These are phyloP conservation scores for Tragopan temminckii DNA, from an alignment of 2,797 vertebrate genomes.

Conservation along the genomic window DNA sequence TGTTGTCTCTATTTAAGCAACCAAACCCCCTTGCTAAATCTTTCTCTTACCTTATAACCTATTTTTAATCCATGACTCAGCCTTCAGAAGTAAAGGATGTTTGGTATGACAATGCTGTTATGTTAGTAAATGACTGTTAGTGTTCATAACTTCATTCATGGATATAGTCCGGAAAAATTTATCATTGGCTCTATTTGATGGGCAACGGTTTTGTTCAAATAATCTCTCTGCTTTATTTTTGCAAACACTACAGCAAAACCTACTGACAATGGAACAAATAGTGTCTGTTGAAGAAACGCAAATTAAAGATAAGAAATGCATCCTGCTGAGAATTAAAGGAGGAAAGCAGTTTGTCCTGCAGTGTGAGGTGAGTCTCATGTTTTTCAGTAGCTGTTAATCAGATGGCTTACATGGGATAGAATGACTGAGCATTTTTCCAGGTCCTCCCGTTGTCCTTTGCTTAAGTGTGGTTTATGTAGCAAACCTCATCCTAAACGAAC, in stretches of 20 bases:
- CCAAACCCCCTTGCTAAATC: not conserved
- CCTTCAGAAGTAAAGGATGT: not conserved
- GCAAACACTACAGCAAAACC: conserved; percentile 89
- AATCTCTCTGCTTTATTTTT: conserved; percentile 39
- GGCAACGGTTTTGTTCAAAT: not conserved
- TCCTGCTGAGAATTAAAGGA: conserved; percentile 95
- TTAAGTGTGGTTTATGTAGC: not conserved
- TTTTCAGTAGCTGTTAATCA: not conserved
- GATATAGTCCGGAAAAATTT: not conserved
- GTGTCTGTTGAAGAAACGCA: conserved; percentile 96
- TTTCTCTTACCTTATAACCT: conserved; percentile 26
- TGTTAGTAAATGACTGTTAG: not conserved
- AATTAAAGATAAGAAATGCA: conserved; percentile 98
- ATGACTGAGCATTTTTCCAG: not conserved
- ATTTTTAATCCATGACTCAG: conserved; percentile 37
- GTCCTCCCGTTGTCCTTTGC: fast-evolving
- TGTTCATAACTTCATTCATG: not conserved
- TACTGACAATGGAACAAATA: conserved; percentile 98
- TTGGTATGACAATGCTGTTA: not conserved
- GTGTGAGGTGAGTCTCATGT: conserved; percentile 88
- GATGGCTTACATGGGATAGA: not conserved
- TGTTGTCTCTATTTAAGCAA: not conserved
- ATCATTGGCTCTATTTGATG: not conserved
- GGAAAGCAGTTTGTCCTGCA: conserved; percentile 98
- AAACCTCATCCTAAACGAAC: not conserved